A percentile compares a stretch with the other conserved stretches of the same genome.
These are phyloP conservation scores for Trachelus iudaicus DNA, from an alignment of 2,888 invertebrate genomes.

Conservation along the genomic window DNA sequence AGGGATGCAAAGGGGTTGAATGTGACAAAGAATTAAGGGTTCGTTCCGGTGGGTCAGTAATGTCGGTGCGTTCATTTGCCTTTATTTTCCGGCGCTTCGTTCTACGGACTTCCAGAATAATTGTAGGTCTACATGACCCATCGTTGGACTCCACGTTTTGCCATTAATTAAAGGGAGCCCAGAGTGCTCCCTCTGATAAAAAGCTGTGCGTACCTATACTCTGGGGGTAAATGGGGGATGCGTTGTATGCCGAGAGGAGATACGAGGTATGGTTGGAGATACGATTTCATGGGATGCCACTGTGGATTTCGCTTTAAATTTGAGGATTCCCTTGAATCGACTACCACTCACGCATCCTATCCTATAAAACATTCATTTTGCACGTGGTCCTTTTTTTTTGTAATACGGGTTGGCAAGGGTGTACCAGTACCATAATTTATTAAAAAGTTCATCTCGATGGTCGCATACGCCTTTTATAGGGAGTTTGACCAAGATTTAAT, in stretches of 20 bases:
- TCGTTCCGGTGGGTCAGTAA: constrained; percentile 38
- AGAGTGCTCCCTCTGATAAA: constrained; percentile 41
- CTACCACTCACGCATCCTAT: background rate
- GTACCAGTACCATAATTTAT: constrained; percentile 22
- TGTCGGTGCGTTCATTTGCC: constrained; percentile 22
- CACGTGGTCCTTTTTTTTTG: background rate
- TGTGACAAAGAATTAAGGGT: constrained; percentile 21
- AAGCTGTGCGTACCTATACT: constrained; percentile 31
- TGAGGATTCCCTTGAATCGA: constrained; percentile 16
- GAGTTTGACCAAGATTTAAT: background rate
- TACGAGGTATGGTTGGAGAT: background rate
- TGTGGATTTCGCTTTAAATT: constrained; percentile 29
- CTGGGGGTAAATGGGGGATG: constrained; percentile 29
- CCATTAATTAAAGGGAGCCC: constrained; percentile 47
- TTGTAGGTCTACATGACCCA: constrained; percentile 9
- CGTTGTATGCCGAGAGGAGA: constrained; percentile 12
- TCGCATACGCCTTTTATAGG: background rate
- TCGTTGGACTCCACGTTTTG: constrained; percentile 23
- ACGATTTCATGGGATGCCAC: constrained; percentile 3
- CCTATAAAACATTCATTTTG: background rate
- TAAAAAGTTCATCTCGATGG: constrained; percentile 21
- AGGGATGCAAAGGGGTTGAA: background rate
- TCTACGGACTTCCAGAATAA: constrained; percentile 4
- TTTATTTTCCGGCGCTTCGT: constrained; percentile 22
- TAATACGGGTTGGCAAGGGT: background rate